Conservation (phyloP, 2,888 invertebrate species). For the Cheilosia variabilis region DNA sequence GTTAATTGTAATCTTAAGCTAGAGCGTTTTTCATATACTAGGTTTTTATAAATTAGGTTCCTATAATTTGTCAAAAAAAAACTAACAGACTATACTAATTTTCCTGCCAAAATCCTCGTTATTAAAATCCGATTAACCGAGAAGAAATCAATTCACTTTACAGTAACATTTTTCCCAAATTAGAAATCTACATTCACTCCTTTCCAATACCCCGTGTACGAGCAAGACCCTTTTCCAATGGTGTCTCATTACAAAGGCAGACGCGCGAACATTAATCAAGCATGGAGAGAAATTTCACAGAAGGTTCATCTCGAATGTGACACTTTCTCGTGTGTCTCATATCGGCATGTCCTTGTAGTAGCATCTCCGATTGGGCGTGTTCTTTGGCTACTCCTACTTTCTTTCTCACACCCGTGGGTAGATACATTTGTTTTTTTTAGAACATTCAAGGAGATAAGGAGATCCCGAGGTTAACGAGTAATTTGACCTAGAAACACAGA, state of each 20-base stretch:
- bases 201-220: too few species aligned
- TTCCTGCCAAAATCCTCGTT: too few species aligned
- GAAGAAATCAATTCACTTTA: too few species aligned
- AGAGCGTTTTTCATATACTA: too few species aligned
- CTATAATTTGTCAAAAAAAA: too few species aligned
- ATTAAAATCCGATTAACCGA: too few species aligned
- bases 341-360: constrained; percentile 17
- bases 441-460: background rate
- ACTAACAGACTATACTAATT: too few species aligned
- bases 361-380: constrained; percentile 47
- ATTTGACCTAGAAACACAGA: constrained; percentile 24
- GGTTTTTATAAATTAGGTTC: too few species aligned
- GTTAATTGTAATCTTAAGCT: too few species aligned
- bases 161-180: too few species aligned
- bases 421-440: background rate
- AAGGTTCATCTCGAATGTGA: constrained; percentile 36
- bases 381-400: constrained; percentile 35
- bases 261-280: constrained; percentile 66
- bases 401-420: background rate
- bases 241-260: constrained; percentile 59
- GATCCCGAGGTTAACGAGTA: constrained; percentile 22
- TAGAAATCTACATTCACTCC: too few species aligned
- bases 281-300: constrained; percentile 68
- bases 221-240: background rate
- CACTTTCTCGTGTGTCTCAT: constrained; percentile 27